phyloP scores from a whole-genome alignment of 2,888 invertebrate species.

The Tetragonisca angustula region DNA sequence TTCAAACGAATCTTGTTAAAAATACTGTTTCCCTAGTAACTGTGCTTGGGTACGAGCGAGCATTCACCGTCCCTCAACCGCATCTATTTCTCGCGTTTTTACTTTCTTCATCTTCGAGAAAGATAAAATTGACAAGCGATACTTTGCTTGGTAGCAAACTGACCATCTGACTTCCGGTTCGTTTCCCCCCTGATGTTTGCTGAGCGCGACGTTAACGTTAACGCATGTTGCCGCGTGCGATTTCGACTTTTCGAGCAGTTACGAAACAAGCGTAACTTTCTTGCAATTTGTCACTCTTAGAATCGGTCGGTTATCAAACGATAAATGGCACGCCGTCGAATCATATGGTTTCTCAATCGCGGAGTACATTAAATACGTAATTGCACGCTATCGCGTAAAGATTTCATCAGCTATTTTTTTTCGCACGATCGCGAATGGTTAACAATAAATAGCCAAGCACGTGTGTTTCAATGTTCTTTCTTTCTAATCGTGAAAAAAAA shows the following conservation, averaged over 20 bases:
- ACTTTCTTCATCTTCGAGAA: background rate
- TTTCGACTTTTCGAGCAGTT: background rate
- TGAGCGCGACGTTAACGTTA: background rate
- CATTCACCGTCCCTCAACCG: background rate
- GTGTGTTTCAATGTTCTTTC: background rate
- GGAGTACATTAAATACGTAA: background rate
- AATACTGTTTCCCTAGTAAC: background rate
- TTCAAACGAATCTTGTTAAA: background rate
- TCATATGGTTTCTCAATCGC: background rate
- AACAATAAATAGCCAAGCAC: background rate
- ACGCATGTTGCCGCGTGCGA: background rate
- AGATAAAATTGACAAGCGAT: background rate
- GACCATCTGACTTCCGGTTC: background rate
- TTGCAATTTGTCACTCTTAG: background rate
- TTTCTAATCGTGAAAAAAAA: background rate
- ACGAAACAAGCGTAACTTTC: background rate
- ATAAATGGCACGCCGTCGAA: constrained; percentile 1
- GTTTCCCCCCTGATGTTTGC: background rate
- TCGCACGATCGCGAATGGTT: background rate
- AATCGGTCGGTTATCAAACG: constrained; percentile 23
- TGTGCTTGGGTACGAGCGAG: background rate
- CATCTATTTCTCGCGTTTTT: background rate
- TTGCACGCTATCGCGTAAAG: background rate
- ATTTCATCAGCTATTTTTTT: constrained; percentile 6
- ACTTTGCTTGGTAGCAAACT: background rate